phyloP scores from a whole-genome alignment of 2,113 vertebrate species.

The Gymnocephalus cernua region DNA sequence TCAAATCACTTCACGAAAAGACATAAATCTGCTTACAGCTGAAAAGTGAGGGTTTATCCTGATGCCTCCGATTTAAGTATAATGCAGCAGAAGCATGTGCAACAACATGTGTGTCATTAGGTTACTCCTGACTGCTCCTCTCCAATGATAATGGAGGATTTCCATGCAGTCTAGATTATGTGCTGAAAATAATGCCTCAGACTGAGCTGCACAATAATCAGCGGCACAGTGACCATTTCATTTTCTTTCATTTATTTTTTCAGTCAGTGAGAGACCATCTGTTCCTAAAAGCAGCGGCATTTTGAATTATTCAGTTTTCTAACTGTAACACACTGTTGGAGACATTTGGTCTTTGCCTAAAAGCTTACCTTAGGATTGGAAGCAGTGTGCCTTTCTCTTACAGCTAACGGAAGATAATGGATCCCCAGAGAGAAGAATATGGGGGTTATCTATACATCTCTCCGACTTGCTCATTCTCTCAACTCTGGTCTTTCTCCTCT shows the following conservation, averaged over 20 bases:
- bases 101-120: conserved; percentile 72
- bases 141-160: conserved; percentile 62
- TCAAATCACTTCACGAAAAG: conserved; percentile 66
- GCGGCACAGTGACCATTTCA: conserved; percentile 75
- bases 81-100: conserved; percentile 53
- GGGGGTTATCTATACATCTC: conserved; percentile 60
- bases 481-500: conserved; percentile 36
- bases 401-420: conserved; percentile 64
- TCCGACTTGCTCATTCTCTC: conserved; percentile 41
- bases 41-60: conserved; percentile 71
- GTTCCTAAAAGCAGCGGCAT: conserved; percentile 73
- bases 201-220: conserved; percentile 61
- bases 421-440: conserved; percentile 61
- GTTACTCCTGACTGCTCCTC: conserved; percentile 62
- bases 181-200: conserved; percentile 68
- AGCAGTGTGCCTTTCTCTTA: conserved; percentile 52
- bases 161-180: conserved; percentile 68
- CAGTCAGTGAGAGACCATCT: conserved; percentile 63
- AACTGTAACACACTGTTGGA: conserved; percentile 70
- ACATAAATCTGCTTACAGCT: conserved; percentile 77
- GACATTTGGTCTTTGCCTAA: conserved; percentile 74
- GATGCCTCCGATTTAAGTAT: conserved; percentile 61
- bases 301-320: conserved; percentile 81
- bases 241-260: conserved; percentile 43
- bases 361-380: conserved; percentile 71